Conservation (phyloP, 2,888 invertebrate species). For the Epiblema foenella region DNA sequence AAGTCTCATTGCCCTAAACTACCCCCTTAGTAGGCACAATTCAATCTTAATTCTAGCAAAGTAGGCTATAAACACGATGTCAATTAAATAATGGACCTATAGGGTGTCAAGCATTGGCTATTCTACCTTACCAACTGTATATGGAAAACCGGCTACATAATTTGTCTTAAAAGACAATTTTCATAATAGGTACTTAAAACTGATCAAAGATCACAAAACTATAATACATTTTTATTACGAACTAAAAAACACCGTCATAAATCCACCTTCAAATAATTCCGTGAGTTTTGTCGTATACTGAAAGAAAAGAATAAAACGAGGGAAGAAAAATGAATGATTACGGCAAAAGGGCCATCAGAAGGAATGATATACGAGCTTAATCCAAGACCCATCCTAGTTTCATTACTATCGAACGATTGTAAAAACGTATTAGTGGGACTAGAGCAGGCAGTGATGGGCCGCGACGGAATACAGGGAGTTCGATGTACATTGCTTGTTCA, state of each 20-base stretch:
- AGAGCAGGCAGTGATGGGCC: conserved; percentile 50
- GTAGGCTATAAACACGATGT: too few relatives aligned
- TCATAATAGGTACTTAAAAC: not conserved
- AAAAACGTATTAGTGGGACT: conserved; percentile 82
- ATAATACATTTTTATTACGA: not conserved
- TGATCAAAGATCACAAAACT: not conserved
- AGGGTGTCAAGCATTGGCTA: too few relatives aligned
- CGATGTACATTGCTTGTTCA: conserved; percentile 1
- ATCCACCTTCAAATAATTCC: conserved; percentile 31
- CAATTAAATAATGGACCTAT: too few relatives aligned
- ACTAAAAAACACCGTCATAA: conserved; percentile 27
- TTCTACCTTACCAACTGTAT: not conserved
- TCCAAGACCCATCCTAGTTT: conserved; percentile 82
- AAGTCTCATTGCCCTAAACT: too few relatives aligned
- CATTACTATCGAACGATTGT: conserved; percentile 82
- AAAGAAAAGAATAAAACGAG: conserved; percentile 80
- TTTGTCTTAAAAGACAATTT: not conserved
- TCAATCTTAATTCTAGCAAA: too few relatives aligned
- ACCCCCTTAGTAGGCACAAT: too few relatives aligned
- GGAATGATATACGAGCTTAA: conserved; percentile 85
- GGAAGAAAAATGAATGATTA: conserved; percentile 85
- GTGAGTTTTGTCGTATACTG: conserved; percentile 54
- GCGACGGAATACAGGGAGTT: conserved; percentile 47
- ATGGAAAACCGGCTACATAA: not conserved
- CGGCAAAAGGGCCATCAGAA: conserved; percentile 84